A percentile compares a stretch with the other conserved stretches of the same genome.
Evolutionary conservation across 2,797 vertebrate species (phyloP).

Genomic region (Tympanoctomys barrerae): DNA sequence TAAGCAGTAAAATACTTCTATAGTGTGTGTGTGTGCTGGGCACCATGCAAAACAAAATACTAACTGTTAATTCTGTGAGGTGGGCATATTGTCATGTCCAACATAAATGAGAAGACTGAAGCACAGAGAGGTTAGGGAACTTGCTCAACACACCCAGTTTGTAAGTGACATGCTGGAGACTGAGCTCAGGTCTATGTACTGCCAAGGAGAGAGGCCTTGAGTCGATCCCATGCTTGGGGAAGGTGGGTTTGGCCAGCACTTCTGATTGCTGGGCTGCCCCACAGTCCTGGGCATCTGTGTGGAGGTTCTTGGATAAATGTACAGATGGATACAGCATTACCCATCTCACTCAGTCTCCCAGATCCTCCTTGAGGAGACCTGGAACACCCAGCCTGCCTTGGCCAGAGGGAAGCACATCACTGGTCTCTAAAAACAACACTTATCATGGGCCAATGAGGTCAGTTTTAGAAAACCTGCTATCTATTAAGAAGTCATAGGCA

Average conservation of each 20-base stretch:
- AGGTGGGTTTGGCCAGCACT: not conserved
- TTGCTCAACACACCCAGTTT: not conserved
- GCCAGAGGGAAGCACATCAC: not conserved
- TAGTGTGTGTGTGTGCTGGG: not conserved
- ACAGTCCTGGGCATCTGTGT: not conserved
- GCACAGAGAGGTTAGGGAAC: not conserved
- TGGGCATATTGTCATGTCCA: not conserved
- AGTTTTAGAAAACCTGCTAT: slow-evolving; percentile 56
- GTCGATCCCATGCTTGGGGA: not conserved
- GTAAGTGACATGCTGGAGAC: not conserved
- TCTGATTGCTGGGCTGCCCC: not conserved
- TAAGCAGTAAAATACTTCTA: not conserved
- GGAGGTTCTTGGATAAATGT: slow-evolving; percentile 21
- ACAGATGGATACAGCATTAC: not conserved
- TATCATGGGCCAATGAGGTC: slow-evolving; percentile 25
- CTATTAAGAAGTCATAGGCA: slow-evolving; percentile 65
- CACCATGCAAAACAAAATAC: not conserved
- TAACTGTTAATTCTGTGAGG: not conserved
- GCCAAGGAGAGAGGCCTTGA: not conserved
- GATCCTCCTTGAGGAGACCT: not conserved
- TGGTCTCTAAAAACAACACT: slow-evolving; percentile 38
- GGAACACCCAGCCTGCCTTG: not conserved
- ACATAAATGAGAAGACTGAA: not conserved
- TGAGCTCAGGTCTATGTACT: not conserved
- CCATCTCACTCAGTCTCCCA: not conserved